Percentiles rank a stretch among this genome's conserved stretches.
These are phyloP conservation scores for Gracilinanus agilis DNA, from an alignment of 2,113 vertebrate genomes.

Conservation along the genomic window DNA sequence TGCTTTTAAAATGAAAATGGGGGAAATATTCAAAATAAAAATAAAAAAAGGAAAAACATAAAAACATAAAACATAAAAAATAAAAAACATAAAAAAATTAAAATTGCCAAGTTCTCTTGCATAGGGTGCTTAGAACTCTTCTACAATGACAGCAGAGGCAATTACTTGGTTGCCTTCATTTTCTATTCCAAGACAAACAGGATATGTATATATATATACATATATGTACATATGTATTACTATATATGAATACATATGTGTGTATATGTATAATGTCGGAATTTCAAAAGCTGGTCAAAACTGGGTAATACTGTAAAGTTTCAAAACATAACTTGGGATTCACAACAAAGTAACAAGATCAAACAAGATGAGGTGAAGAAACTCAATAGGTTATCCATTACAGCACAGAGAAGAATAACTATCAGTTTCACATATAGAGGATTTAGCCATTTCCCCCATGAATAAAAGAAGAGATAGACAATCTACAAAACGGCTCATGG, in stretches of 20 bases:
- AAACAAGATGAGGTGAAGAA: conserved; percentile 20
- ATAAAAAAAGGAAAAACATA: too few relatives aligned
- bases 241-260: too few relatives aligned
- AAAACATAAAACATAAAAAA: too few relatives aligned
- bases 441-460: conserved; percentile 3
- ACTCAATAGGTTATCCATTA: conserved; percentile 8
- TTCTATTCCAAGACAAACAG: conserved; percentile 5
- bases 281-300: conserved; percentile 7
- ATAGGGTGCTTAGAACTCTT: background rate
- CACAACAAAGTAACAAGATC: background rate
- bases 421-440: conserved; percentile 19
- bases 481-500: background rate
- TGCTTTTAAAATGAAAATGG: too few relatives aligned
- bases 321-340: background rate
- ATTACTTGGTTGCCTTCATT: background rate
- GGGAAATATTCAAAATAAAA: too few relatives aligned
- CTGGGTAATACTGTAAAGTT: background rate
- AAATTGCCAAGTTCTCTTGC: background rate
- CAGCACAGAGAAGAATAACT: background rate
- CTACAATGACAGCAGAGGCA: background rate
- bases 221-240: too few relatives aligned
- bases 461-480: background rate
- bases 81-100: too few relatives aligned
- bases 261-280: background rate
- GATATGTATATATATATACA: too few relatives aligned